Base-by-base conservation (phyloP, 2,113 vertebrate genomes). In the Pseudolaguvia tuberculata region DNA sequence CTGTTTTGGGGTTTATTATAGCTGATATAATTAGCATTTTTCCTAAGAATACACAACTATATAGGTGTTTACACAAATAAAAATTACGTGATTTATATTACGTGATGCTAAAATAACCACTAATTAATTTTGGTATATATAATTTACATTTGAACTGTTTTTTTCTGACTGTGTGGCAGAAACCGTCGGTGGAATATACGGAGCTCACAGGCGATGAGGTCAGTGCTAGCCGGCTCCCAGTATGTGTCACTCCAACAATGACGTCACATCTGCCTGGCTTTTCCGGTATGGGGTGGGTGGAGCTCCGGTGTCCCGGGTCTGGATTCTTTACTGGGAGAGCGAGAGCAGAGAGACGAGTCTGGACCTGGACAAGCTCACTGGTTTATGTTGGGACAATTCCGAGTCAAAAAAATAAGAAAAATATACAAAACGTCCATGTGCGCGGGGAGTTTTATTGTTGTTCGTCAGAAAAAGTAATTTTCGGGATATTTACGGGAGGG, bases 221-320 rank as follows among this genome's bases (percentile, higher is more conserved):
- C 82, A 81, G 86, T 81, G 79, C 84, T 85, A 79, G 81, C 61
- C 80, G 14, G 76, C 75, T 86, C 84, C 81, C 75, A 23, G 71
- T 75, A 78, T 78, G 73, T 86, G 88, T 85, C 87, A 87, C 84
- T 88, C 87, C 85, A n/a, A 0, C 0, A n/a, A 58, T 89, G 84
- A 87, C 88, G 89, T 90, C 88, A 89, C 72, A n/a, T 42, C 73
- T 82, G 78, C 65, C 53, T 79, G 77, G 83, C 83, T 74, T 86
- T 90, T 91, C 90, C 89, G 87, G 87, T 87, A 77, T 74, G 72
- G 31, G 78, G 87, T 84, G 76, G 89, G 90, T 81, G 85, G 88
- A 76, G 84, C 75, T 85, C 73, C 14, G 70, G 71, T 58, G 78
- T 84, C 81, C 82, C 83, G 23, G 78, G 82, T 82, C 83, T 82